Percentiles rank a stretch among this genome's conserved stretches.
phyloP scores from a whole-genome alignment of 2,797 vertebrate species.

The Oceanodroma leucorhoa region DNA sequence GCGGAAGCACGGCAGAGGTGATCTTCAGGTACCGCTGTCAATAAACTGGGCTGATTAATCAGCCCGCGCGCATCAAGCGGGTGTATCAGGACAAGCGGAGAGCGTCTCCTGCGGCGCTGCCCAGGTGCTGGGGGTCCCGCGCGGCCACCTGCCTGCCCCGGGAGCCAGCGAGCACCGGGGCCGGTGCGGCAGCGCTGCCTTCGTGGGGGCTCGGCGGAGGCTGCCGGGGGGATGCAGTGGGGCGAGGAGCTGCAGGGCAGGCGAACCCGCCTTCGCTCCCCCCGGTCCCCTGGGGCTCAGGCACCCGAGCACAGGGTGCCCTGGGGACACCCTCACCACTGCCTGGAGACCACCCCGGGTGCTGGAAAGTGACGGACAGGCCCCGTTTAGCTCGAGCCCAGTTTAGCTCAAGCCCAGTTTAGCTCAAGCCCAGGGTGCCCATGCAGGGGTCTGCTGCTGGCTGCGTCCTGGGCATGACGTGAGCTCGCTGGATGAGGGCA shows the following conservation, averaged over 20 bases:
- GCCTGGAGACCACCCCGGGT: not conserved
- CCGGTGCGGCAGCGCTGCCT: not conserved
- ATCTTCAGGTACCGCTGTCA: not conserved
- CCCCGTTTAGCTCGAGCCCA: not conserved
- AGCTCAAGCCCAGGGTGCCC: not conserved
- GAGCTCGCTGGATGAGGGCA: not conserved
- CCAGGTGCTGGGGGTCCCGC: accelerated
- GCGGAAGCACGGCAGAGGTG: not conserved
- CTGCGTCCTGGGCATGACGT: not conserved
- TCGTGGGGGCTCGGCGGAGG: accelerated
- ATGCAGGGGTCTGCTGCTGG: not conserved
- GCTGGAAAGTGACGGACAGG: not conserved
- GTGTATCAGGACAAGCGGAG: not conserved
- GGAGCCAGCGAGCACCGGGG: accelerated
- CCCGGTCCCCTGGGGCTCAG: not conserved
- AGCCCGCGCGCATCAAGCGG: accelerated
- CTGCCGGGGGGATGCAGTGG: not conserved
- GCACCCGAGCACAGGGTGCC: accelerated
- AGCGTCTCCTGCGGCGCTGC: accelerated
- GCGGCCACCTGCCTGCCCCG: too few species aligned
- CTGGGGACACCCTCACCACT: too few species aligned
- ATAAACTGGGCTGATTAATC: not conserved
- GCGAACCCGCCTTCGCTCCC: accelerated
- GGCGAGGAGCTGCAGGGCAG: not conserved
- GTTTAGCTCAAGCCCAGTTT: constrained; percentile 12